Percentiles rank a stretch among this genome's conserved stretches.
Evolutionary conservation across 2,888 invertebrate genomes (phyloP).

Genomic region (Aplocera efformata): DNA sequence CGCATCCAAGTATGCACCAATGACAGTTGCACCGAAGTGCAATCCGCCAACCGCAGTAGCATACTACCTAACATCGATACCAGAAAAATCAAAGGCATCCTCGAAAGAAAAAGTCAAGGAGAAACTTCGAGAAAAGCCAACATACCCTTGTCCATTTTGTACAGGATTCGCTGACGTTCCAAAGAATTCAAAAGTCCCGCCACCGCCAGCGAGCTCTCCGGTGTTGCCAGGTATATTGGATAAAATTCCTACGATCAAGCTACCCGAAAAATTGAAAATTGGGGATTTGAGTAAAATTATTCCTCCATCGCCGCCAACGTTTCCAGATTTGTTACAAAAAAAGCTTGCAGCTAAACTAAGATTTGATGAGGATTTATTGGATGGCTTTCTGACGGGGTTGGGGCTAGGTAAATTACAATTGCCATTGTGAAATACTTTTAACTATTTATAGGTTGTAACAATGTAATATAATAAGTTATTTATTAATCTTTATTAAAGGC

Average conservation of each 20-base stretch:
- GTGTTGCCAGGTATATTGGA: constrained; percentile 36
- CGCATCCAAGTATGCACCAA: background rate
- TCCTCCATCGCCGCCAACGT: constrained; percentile 13
- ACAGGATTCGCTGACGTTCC: constrained; percentile 24
- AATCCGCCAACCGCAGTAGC: constrained; percentile 34
- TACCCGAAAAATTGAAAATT: constrained; percentile 24
- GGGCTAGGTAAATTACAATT: constrained; percentile 22
- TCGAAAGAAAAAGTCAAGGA: constrained; percentile 15
- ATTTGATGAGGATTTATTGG: constrained; percentile 41
- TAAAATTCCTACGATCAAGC: constrained; percentile 26
- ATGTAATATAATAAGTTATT: no score
- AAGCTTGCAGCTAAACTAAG: constrained; percentile 29
- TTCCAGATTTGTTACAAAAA: constrained; percentile 19
- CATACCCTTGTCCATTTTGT: constrained; percentile 21
- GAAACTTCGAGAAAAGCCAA: constrained; percentile 1
- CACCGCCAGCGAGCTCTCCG: constrained; percentile 26
- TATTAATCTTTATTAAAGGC: no score
- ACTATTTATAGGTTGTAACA: background rate
- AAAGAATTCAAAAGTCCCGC: constrained; percentile 25
- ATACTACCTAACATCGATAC: constrained; percentile 35
- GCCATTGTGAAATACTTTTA: background rate
- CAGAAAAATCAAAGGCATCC: constrained; percentile 31
- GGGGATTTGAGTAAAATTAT: constrained; percentile 12
- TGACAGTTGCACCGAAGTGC: constrained; percentile 26
- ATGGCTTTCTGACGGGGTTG: constrained; percentile 41